phyloP scores from a whole-genome alignment of 2,113 vertebrate species.

The Aptenodytes forsteri region DNA sequence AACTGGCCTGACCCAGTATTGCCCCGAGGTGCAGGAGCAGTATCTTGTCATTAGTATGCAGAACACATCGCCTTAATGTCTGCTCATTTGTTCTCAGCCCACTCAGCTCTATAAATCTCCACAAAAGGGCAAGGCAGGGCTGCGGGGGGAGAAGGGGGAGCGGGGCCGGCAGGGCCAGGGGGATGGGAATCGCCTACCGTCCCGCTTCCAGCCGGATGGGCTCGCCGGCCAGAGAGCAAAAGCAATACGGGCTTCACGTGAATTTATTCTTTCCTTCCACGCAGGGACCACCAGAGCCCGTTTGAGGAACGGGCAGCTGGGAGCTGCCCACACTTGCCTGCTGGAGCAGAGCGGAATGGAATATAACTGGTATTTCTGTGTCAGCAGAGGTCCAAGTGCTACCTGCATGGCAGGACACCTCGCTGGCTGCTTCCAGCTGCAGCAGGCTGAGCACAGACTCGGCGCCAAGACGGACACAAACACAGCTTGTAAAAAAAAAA shows the following conservation, averaged over 20 bases:
- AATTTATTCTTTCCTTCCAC: background rate
- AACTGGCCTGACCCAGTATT: conserved; percentile 72
- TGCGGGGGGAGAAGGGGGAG: conserved; percentile 1
- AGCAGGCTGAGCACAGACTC: background rate
- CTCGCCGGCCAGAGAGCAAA: background rate
- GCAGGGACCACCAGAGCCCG: background rate
- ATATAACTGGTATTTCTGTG: too few relatives aligned
- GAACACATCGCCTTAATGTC: conserved; percentile 72
- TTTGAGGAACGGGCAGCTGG: background rate
- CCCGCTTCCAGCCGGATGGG: background rate
- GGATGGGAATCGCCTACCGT: background rate
- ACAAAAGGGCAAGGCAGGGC: conserved; percentile 58
- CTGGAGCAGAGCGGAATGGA: background rate
- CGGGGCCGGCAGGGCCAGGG: background rate
- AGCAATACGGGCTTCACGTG: background rate
- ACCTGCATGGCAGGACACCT: background rate
- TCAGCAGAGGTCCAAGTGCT: fast-evolving
- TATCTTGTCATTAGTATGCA: conserved; percentile 77
- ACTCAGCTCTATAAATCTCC: conserved; percentile 72
- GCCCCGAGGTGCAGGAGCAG: conserved; percentile 71
- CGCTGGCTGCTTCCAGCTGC: background rate
- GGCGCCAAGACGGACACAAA: fast-evolving
- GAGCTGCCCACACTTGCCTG: background rate
- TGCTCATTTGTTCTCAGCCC: conserved; percentile 75
- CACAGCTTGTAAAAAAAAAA: background rate